Conservation (phyloP, 2,113 vertebrate genomes). For the Malaclemys terrapin region DNA sequence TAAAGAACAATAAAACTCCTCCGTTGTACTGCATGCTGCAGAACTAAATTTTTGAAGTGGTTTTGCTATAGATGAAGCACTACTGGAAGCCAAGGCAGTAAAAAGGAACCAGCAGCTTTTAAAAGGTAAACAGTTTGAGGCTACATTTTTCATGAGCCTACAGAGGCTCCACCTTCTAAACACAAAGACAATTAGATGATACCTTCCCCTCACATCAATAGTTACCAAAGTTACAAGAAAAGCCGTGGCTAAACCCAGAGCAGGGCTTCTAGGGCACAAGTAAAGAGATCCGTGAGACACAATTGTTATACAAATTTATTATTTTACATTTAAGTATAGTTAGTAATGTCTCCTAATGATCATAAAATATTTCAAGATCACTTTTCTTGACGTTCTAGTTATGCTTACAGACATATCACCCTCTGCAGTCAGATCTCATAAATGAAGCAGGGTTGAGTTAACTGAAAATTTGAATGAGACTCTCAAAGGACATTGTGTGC, state of each 20-base stretch:
- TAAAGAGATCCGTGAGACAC: neutral
- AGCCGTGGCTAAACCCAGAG: neutral
- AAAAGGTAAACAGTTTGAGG: neutral
- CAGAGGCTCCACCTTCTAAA: neutral
- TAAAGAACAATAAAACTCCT: neutral
- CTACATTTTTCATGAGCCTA: neutral
- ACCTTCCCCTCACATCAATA: neutral
- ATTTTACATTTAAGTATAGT: neutral
- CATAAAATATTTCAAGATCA: neutral
- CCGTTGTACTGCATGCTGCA: neutral
- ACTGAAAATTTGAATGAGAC: neutral
- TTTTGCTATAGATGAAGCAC: neutral
- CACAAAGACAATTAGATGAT: neutral
- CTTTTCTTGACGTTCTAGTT: neutral
- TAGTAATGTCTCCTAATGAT: neutral
- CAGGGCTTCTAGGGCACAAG: neutral
- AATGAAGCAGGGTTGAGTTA: neutral
- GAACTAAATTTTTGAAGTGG: neutral
- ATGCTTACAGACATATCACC: neutral
- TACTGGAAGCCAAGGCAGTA: neutral
- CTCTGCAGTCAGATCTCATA: accelerated
- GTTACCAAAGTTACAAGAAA: neutral
- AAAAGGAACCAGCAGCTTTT: neutral
- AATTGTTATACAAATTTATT: neutral
- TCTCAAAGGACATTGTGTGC: neutral